Percentiles rank a stretch among this genome's conserved stretches.
These are phyloP conservation scores for Empis stercorea DNA, from an alignment of 2,888 invertebrate genomes.

Conservation along the genomic window DNA sequence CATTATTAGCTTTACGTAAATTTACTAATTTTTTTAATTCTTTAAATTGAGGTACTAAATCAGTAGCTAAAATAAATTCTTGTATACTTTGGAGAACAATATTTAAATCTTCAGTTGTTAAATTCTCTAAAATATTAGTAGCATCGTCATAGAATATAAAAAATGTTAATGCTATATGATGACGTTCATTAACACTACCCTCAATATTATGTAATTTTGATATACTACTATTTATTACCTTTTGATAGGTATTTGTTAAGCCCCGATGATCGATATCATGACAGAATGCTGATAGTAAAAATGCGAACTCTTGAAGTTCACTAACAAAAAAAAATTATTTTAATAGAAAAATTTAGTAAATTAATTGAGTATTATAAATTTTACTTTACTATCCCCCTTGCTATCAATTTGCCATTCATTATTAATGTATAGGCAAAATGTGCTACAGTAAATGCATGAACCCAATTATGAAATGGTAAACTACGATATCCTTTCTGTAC, in stretches of 20 bases:
- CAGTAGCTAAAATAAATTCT: conserved; percentile 69
- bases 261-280: conserved; percentile 84
- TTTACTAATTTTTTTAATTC: conserved; percentile 33
- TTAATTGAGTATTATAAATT: too few relatives aligned
- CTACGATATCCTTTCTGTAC: conserved; percentile 67
- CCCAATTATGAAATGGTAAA: conserved; percentile 76
- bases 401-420: conserved; percentile 48
- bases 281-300: conserved; percentile 62
- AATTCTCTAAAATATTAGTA: conserved; percentile 65
- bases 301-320: conserved; percentile 61
- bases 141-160: conserved; percentile 73
- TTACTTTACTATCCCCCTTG: conserved; percentile 48
- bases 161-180: conserved; percentile 75
- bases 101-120: conserved; percentile 55
- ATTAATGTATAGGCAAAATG: conserved; percentile 71
- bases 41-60: conserved; percentile 61
- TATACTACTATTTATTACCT: conserved; percentile 42
- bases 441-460: conserved; percentile 68
- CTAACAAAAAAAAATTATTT: conserved; percentile 34
- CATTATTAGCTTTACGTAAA: conserved; percentile 35
- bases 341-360: neutral
- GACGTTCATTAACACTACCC: conserved; percentile 77
- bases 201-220: conserved; percentile 75
- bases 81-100: conserved; percentile 56
- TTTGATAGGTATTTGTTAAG: conserved; percentile 71